A percentile compares a stretch with the other conserved stretches of the same genome.
Conservation (phyloP, 2,888 invertebrate species). For the Brassicogethes aeneus region DNA sequence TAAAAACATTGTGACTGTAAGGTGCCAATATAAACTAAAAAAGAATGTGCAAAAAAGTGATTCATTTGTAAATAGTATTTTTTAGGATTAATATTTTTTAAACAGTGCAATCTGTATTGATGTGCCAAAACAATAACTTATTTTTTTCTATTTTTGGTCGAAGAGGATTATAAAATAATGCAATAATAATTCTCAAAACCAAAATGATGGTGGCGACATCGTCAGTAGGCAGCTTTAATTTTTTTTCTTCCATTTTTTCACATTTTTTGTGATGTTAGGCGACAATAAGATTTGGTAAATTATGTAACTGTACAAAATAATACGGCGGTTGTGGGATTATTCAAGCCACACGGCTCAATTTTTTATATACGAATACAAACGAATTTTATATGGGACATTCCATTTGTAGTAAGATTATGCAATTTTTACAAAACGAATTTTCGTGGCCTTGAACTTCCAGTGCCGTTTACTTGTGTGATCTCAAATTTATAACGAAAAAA, state of each 20-base stretch:
- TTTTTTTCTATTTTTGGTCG: constrained; percentile 15
- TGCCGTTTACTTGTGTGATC: constrained; percentile 17
- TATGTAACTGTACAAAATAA: neutral
- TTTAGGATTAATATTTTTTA: constrained; percentile 16
- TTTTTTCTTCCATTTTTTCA: constrained; percentile 15
- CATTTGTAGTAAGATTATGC: neutral
- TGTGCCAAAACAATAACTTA: constrained; percentile 23
- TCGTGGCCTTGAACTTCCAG: neutral
- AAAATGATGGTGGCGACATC: constrained; percentile 11
- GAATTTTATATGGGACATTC: neutral
- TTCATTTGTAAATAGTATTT: constrained; percentile 21
- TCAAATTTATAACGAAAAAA: constrained; percentile 8
- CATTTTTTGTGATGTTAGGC: constrained; percentile 13
- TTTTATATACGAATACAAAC: too few species aligned
- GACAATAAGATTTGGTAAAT: constrained; percentile 14
- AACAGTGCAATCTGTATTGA: constrained; percentile 22
- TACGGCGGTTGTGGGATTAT: too few species aligned
- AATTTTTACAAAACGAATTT: too few species aligned
- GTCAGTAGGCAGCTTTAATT: constrained; percentile 32
- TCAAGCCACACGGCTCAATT: neutral
- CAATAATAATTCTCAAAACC: constrained; percentile 4
- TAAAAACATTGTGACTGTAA: constrained; percentile 15
- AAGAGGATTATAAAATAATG: constrained; percentile 5
- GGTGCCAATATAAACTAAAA: constrained; percentile 21
- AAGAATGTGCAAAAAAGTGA: constrained; percentile 22